Conservation (phyloP, 2,113 vertebrate species). For the Coreoperca whiteheadi region DNA sequence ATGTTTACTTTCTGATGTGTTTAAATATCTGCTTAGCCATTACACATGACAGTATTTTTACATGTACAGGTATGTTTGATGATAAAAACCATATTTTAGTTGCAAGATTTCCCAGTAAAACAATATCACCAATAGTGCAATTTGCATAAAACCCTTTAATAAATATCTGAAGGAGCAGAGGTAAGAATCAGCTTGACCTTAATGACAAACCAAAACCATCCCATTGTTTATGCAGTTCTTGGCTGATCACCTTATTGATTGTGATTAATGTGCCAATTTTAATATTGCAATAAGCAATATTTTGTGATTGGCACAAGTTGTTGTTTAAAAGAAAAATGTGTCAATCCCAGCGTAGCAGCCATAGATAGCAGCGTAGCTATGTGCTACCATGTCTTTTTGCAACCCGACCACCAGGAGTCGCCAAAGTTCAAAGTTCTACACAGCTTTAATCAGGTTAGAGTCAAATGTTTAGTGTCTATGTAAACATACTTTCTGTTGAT, state of each 20-base stretch:
- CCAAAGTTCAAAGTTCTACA: background rate
- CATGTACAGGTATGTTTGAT: background rate
- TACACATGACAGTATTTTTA: background rate
- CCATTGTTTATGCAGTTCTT: background rate
- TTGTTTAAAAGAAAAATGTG: background rate
- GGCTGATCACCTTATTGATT: background rate
- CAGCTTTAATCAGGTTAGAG: background rate
- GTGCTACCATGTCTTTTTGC: background rate
- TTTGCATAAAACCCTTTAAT: background rate
- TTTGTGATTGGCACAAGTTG: background rate
- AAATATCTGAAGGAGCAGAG: background rate
- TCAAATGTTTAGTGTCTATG: background rate
- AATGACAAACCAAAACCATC: background rate
- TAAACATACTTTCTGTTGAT: background rate
- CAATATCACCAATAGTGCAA: background rate
- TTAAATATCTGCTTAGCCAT: background rate
- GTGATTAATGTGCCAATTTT: background rate
- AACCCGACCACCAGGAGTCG: background rate
- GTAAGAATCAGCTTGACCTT: background rate
- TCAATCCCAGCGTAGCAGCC: background rate
- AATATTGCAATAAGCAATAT: background rate
- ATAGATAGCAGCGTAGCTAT: too few species aligned
- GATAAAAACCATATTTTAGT: background rate
- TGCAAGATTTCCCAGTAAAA: background rate
- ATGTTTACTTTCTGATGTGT: background rate